phyloP scores from a whole-genome alignment of 1,140 invertebrate species.

The Danaus melanippus region DNA sequence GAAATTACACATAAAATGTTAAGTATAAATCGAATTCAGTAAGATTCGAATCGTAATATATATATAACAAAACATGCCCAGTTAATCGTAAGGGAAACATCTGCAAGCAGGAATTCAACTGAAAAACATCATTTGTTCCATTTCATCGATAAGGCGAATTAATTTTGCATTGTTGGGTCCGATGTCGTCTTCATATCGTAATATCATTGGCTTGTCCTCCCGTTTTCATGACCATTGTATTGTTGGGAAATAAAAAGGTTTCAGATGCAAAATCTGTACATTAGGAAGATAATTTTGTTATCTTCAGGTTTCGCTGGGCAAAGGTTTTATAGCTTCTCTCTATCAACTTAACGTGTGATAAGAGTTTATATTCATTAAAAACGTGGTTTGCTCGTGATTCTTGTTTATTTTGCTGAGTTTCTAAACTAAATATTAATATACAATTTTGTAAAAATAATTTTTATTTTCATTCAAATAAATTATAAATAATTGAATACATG shows the following conservation, averaged over 20 bases:
- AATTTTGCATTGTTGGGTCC: conserved; percentile 24
- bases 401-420: neutral
- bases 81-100: too few species aligned
- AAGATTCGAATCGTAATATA: too few species aligned
- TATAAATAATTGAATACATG: too few species aligned
- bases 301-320: conserved; percentile 23
- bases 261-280: conserved; percentile 13
- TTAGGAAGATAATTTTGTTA: conserved; percentile 23
- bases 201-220: conserved; percentile 18
- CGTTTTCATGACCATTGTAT: conserved; percentile 23
- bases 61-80: too few species aligned
- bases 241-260: conserved; percentile 13
- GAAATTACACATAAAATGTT: too few species aligned
- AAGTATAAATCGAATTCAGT: too few species aligned
- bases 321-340: conserved; percentile 19
- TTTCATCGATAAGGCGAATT: conserved; percentile 22
- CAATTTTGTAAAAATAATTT: too few species aligned
- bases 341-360: conserved; percentile 15
- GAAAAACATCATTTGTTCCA: conserved; percentile 15
- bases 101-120: neutral
- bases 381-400: conserved; percentile 3
- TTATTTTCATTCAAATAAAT: too few species aligned
- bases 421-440: too few species aligned
- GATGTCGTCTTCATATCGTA: conserved; percentile 21
- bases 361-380: conserved; percentile 15